Evolutionary conservation across 2,888 invertebrate species (phyloP).

Genomic region (Pandemis heparana): DNA sequence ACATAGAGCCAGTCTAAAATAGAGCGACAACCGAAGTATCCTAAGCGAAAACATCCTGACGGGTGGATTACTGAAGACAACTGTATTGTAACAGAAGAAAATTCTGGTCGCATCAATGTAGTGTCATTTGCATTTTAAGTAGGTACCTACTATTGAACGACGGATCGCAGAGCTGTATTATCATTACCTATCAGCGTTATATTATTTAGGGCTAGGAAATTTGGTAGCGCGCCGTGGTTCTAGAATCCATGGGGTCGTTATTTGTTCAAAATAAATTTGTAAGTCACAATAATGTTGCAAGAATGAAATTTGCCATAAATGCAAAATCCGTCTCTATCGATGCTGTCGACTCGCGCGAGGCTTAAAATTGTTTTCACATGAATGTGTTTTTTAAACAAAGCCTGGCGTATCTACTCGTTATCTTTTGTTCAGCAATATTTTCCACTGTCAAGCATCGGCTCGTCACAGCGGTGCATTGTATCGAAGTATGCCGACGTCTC

Average conservation of each 20-base stretch:
- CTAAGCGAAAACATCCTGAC: too few relatives aligned
- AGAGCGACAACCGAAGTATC: too few relatives aligned
- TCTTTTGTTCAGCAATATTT: conserved; percentile 44
- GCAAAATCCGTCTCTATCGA: background rate
- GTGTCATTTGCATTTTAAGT: too few relatives aligned
- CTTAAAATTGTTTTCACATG: conserved; percentile 29
- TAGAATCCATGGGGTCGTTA: too few relatives aligned
- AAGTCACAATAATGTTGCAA: too few relatives aligned
- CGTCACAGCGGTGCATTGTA: conserved; percentile 54
- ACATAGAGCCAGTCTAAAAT: too few relatives aligned
- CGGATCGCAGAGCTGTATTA: background rate
- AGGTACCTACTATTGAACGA: background rate
- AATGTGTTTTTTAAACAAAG: conserved; percentile 24
- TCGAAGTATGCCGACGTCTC: conserved; percentile 60
- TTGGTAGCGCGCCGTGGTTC: too few relatives aligned
- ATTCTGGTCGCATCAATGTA: too few relatives aligned
- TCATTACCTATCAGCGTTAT: background rate
- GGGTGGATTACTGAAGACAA: too few relatives aligned
- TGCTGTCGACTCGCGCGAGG: conserved; percentile 1
- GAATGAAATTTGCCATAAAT: background rate
- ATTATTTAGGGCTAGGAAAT: too few relatives aligned
- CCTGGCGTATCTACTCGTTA: conserved; percentile 27
- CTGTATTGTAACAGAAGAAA: too few relatives aligned
- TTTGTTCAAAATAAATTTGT: background rate
- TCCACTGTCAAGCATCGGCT: conserved; percentile 45